phyloP scores from a whole-genome alignment of 2,797 vertebrate species.

The Ciconia nigra region DNA sequence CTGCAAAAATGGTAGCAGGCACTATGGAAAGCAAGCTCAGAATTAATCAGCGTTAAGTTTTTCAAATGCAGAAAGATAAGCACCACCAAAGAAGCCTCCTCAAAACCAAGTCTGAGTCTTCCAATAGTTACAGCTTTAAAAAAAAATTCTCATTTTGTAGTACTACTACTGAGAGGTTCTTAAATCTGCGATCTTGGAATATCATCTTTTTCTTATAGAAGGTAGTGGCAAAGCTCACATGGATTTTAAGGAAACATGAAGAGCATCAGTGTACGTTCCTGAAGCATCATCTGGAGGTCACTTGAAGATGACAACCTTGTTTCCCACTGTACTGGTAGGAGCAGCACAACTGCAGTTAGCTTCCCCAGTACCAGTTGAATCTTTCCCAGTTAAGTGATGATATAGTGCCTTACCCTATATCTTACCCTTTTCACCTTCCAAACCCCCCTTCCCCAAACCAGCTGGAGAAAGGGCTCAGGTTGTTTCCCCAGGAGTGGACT shows the following conservation, averaged over 20 bases:
- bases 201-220: neutral
- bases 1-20: neutral
- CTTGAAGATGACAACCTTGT: neutral
- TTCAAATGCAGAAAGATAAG: neutral
- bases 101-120: neutral
- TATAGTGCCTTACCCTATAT: neutral
- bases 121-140: neutral
- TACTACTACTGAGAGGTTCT: neutral
- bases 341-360: accelerated
- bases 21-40: neutral
- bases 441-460: neutral
- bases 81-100: neutral
- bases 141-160: neutral
- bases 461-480: neutral
- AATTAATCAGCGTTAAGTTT: neutral
- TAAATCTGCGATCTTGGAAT: neutral
- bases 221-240: neutral
- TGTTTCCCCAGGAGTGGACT: neutral
- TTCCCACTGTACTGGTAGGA: neutral
- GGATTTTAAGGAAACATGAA: neutral
- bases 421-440: neutral
- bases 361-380: neutral
- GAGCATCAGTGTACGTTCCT: neutral
- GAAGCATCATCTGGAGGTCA: neutral
- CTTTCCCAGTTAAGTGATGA: neutral